Conservation (phyloP, 2,797 vertebrate species). For the Cephalopachus bancanus region DNA sequence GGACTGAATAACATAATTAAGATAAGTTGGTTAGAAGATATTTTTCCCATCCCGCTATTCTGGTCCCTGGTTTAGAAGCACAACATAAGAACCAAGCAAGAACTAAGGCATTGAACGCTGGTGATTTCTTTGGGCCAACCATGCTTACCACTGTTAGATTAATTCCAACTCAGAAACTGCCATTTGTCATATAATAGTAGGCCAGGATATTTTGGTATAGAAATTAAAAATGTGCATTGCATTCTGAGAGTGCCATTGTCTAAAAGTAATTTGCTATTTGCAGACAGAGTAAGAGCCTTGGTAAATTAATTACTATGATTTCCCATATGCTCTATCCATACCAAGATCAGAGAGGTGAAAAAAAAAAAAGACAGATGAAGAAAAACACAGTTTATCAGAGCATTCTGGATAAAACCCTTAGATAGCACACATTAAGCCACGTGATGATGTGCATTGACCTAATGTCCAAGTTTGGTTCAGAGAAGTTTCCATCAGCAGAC, state of each 20-base stretch:
- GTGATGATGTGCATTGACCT: conserved; percentile 45
- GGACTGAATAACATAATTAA: neutral
- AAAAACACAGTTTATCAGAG: conserved; percentile 61
- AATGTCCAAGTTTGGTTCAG: conserved; percentile 43
- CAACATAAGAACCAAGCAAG: neutral
- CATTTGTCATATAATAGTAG: neutral
- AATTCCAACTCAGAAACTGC: neutral
- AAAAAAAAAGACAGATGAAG: conserved; percentile 58
- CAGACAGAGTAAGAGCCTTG: conserved; percentile 57
- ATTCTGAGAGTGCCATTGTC: conserved; percentile 55
- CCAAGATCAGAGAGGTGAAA: conserved; percentile 20
- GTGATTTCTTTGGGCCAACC: neutral
- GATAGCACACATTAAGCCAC: conserved; percentile 45
- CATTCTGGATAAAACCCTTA: neutral
- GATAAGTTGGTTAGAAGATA: neutral
- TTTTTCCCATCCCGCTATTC: neutral
- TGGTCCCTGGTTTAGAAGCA: neutral
- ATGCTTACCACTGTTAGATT: neutral
- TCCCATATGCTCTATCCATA: conserved; percentile 44
- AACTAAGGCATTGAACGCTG: neutral
- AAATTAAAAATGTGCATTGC: neutral
- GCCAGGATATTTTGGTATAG: neutral
- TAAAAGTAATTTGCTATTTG: conserved; percentile 56
- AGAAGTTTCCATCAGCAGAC: neutral
- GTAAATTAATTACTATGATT: conserved; percentile 66